phyloP scores from a whole-genome alignment of 2,797 vertebrate species.

The Aldrovandia affinis region DNA sequence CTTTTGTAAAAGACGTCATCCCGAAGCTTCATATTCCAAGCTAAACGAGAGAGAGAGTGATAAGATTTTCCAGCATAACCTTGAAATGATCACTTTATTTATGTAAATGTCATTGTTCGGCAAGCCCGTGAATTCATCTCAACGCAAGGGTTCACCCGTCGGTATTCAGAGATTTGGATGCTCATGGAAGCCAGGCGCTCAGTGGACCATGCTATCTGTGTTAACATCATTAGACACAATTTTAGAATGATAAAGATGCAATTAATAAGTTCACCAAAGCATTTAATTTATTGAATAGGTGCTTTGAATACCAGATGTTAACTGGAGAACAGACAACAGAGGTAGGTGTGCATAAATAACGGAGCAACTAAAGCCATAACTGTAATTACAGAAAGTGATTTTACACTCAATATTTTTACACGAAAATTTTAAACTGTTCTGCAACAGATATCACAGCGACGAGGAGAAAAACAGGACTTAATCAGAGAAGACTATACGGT shows the following conservation, averaged over 20 bases:
- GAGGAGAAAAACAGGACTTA: neutral
- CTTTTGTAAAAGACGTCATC: conserved; percentile 31
- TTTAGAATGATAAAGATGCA: conserved; percentile 45
- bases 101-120: conserved; percentile 22
- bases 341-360: conserved; percentile 20
- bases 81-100: conserved; percentile 14
- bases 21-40: conserved; percentile 20
- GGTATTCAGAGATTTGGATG: conserved; percentile 4
- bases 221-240: conserved; percentile 43
- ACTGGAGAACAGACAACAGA: neutral
- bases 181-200: neutral
- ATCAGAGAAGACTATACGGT: conserved; percentile 27
- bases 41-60: conserved; percentile 2
- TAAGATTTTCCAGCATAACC: neutral
- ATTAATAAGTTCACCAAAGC: conserved; percentile 29
- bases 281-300: conserved; percentile 43
- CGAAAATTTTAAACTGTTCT: conserved; percentile 3
- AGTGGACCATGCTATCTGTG: conserved; percentile 28
- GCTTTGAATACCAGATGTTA: conserved; percentile 25
- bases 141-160: conserved; percentile 3
- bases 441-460: neutral
- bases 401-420: neutral
- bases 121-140: conserved; percentile 26
- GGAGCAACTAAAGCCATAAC: neutral
- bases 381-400: conserved; percentile 16